Base-by-base conservation (phyloP, 2,888 invertebrate species). In the Phyllotreta cruciferae region DNA sequence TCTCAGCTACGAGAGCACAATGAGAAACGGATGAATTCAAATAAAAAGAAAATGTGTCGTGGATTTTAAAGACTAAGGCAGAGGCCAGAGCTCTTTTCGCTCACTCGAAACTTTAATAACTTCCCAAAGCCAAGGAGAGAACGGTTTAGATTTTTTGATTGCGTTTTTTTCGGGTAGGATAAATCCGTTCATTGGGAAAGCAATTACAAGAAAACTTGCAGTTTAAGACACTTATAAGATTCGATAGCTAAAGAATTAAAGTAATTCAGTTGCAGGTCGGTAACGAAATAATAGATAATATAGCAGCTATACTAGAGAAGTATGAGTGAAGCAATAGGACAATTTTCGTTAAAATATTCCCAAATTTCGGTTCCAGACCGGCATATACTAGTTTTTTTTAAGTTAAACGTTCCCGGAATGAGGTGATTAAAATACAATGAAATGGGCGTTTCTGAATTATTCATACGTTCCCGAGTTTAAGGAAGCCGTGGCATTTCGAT, bases 371-470 rank as follows among this genome's bases (percentile, higher is more conserved):
- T 24, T 3, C 24, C 24, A 24, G 24, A 24, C 24, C 1, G 24
- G 4, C 24, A 24, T 24, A 24, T 24, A 42, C 44, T 36, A 56
- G 56, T 45, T 56, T 56, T 56, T 56, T 10, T 45, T 10, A 14
- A 56, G 35, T 45, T 56, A 36, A 14, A 35, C 35, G 56, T 56
- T 11, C 36, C 4, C 8, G 36, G 36, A 56, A 56, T 56, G 56
- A 36, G 36, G 36, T 44, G 37, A 56, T 56, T 45, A 56, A 49
- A 56, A 45, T 56, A 44, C 14, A 44, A 36, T 56, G 45, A 56
- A 45, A 13, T 44, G 13, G 37, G 45, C 24, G 44, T 42, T 44
- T 41, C 34, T 54, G 53, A 54, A 54, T 42, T 10, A 41, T 42
- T 11, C 11, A 42, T 38, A 35, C 14, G 24, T 34, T 41, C 42